Percentiles rank a stretch among this genome's conserved stretches.
Evolutionary conservation across 2,888 invertebrate species (phyloP).

Genomic region (Panzeria rudis): DNA sequence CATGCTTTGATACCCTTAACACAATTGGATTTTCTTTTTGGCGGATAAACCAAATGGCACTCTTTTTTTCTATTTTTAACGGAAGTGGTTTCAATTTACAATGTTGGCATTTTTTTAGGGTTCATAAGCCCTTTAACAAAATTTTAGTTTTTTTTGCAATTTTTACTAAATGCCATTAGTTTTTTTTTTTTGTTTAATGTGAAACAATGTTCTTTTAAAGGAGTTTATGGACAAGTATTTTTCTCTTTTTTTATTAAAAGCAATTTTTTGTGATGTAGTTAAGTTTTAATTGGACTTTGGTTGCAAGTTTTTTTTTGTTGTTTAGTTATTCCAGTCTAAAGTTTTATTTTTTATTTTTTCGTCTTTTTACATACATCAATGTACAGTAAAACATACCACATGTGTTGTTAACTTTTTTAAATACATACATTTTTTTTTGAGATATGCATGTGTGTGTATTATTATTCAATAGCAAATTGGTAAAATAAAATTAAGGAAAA

Average conservation of each 20-base stretch:
- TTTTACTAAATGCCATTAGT: conserved; percentile 52
- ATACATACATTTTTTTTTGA: background rate
- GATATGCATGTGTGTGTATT: background rate
- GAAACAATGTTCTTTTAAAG: background rate
- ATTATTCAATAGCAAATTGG: conserved; percentile 60
- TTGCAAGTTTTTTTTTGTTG: conserved; percentile 33
- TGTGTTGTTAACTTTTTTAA: conserved; percentile 66
- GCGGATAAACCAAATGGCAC: conserved; percentile 57
- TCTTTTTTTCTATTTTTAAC: conserved; percentile 54
- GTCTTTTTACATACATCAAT: conserved; percentile 27
- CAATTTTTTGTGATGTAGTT: conserved; percentile 66
- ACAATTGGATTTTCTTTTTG: conserved; percentile 18
- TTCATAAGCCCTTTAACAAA: conserved; percentile 31
- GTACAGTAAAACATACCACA: conserved; percentile 66
- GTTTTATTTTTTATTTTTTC: background rate
- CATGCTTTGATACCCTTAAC: conserved; percentile 45
- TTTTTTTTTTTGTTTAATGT: conserved; percentile 15
- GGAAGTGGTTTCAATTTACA: conserved; percentile 73
- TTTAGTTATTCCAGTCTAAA: conserved; percentile 40
- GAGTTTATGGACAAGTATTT: conserved; percentile 39
- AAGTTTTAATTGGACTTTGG: conserved; percentile 73
- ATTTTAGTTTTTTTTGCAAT: conserved; percentile 42
- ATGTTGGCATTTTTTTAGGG: conserved; percentile 67
- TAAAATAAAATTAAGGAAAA: conserved; percentile 63
- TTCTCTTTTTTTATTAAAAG: conserved; percentile 40